Conservation (phyloP, 2,113 vertebrate species). For the Malurus melanocephalus region DNA sequence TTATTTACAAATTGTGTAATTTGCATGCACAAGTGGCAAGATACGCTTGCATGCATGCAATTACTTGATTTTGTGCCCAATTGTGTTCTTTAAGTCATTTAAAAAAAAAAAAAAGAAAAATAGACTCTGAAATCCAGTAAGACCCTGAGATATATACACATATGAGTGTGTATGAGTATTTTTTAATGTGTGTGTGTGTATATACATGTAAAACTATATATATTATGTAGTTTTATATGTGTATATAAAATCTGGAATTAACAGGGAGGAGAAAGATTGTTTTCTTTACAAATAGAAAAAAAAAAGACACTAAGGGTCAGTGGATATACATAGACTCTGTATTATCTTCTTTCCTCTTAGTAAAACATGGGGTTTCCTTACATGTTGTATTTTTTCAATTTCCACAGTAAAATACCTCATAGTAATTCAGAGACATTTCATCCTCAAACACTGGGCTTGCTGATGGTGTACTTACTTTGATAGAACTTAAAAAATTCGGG, state of each 20-base stretch:
- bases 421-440: not conserved
- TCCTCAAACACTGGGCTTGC: slow-evolving; percentile 2
- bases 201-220: not conserved
- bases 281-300: not conserved
- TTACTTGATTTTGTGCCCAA: not conserved
- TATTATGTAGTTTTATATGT: not conserved
- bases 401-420: not conserved
- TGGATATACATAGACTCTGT: not conserved
- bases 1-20: slow-evolving; percentile 17
- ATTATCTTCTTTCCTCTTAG: not conserved
- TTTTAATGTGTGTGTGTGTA: not conserved
- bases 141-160: not conserved
- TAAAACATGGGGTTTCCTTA: not conserved
- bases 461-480: not conserved
- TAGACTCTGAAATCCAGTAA: not conserved
- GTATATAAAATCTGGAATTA: not conserved
- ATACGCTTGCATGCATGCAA: not conserved
- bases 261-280: not conserved
- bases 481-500: not conserved
- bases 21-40: slow-evolving; percentile 29
- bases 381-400: not conserved
- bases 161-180: not conserved
- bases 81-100: not conserved
- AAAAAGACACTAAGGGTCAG: not conserved
- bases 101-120: not conserved